These are phyloP conservation scores for Automeris io DNA, from an alignment of 2,888 invertebrate species.

Conservation along the genomic window DNA sequence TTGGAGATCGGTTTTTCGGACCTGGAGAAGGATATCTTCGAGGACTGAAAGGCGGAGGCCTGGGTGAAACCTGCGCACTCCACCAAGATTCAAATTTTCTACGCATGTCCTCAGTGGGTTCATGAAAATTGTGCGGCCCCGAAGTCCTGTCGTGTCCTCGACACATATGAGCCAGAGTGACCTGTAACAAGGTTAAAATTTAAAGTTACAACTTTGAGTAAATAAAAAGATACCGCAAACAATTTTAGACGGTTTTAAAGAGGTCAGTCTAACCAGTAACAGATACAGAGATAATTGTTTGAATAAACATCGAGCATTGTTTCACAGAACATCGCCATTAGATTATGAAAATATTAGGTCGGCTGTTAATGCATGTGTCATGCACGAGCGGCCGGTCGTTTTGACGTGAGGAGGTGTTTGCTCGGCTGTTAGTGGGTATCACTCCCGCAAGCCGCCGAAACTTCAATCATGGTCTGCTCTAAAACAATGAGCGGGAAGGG, in stretches of 20 bases:
- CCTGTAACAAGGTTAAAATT: conserved; percentile 79
- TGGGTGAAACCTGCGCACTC: conserved; percentile 83
- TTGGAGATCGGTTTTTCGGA: conserved; percentile 73
- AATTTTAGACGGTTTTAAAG: conserved; percentile 71
- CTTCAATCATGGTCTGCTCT: conserved; percentile 75
- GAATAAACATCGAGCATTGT: conserved; percentile 68
- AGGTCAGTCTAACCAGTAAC: conserved; percentile 72
- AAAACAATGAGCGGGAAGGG: conserved; percentile 75
- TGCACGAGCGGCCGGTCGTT: conserved; percentile 55
- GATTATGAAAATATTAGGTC: conserved; percentile 77
- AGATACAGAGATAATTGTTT: conserved; percentile 69
- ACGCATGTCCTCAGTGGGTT: conserved; percentile 89
- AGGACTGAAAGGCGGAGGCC: conserved; percentile 70
- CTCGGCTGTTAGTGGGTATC: conserved; percentile 64
- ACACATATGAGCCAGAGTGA: conserved; percentile 88
- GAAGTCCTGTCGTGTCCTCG: conserved; percentile 83
- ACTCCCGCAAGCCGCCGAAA: conserved; percentile 59
- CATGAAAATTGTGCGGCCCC: conserved; percentile 80
- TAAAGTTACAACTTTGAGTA: conserved; percentile 30
- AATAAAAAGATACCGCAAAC: conserved; percentile 55
- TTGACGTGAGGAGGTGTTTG: conserved; percentile 57
- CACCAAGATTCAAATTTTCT: conserved; percentile 96
- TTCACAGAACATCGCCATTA: conserved; percentile 77
- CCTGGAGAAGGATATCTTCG: conserved; percentile 67
- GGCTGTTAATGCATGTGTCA: conserved; percentile 75